Conservation (phyloP, 2,113 vertebrate species). For the Clarias gariepinus region DNA sequence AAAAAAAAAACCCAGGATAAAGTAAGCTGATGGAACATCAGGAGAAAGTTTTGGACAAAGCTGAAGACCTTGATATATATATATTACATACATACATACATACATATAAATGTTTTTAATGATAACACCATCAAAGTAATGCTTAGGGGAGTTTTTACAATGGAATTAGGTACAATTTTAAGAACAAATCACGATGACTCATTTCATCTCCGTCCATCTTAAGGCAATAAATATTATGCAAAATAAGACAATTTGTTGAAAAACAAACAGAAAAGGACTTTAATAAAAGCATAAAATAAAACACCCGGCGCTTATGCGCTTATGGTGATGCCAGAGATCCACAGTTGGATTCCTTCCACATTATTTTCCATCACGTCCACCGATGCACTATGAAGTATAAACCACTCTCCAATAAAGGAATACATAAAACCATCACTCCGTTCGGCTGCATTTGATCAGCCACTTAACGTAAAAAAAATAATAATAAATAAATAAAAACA, state of each 20-base stretch:
- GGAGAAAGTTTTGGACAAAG: not conserved
- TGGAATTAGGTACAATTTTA: conserved; percentile 1
- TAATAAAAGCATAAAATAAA: not conserved
- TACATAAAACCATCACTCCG: not conserved
- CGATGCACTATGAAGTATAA: not conserved
- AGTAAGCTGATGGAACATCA: not conserved
- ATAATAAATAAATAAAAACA: not conserved
- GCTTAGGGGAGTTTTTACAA: not conserved
- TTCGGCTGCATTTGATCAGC: not conserved
- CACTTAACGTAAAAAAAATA: not conserved
- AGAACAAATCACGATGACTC: not conserved
- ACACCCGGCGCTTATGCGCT: not conserved
- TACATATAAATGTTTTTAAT: too few species aligned
- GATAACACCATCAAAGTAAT: not conserved
- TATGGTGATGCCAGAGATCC: not conserved
- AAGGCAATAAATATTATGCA: not conserved
- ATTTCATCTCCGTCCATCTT: not conserved
- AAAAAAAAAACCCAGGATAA: not conserved
- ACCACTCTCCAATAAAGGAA: not conserved
- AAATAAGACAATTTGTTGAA: not conserved
- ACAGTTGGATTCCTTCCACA: not conserved
- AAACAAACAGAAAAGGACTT: not conserved
- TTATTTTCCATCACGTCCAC: not conserved
- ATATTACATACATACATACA: too few species aligned
- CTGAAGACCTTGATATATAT: not conserved